Conservation (phyloP, 2,113 vertebrate genomes). For the Chionis minor region DNA sequence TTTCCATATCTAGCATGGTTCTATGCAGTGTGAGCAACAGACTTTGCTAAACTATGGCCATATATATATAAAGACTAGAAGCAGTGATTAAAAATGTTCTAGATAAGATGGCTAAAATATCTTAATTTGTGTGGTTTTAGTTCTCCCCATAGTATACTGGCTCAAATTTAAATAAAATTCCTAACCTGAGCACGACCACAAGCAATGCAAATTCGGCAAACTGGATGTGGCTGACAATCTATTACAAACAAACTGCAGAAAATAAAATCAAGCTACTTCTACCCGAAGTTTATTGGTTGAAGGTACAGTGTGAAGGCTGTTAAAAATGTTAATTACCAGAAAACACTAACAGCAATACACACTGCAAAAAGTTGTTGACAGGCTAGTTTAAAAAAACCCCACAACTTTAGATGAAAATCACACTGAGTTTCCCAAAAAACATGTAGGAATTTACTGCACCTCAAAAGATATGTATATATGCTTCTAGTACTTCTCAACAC, state of each 20-base stretch:
- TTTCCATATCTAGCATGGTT: neutral
- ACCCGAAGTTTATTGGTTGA: neutral
- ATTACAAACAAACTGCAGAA: neutral
- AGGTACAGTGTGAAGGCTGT: neutral
- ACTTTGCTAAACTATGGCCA: neutral
- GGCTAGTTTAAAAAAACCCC: neutral
- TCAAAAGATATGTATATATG: fast-evolving
- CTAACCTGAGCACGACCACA: neutral
- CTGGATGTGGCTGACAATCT: neutral
- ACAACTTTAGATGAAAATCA: neutral
- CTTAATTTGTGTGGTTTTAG: fast-evolving
- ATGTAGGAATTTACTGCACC: neutral
- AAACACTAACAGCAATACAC: neutral
- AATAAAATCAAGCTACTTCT: neutral
- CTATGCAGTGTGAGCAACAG: neutral
- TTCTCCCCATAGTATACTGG: neutral
- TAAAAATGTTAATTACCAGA: neutral
- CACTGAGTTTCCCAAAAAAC: neutral
- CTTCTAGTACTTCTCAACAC: neutral
- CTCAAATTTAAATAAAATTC: neutral
- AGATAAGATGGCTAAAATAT: neutral
- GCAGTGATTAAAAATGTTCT: neutral
- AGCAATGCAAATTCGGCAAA: neutral
- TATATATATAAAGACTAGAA: neutral
- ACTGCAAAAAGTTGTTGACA: neutral